These are phyloP conservation scores for Alviniconcha marisindica DNA, from an alignment of 1,140 invertebrate species.

Conservation along the genomic window DNA sequence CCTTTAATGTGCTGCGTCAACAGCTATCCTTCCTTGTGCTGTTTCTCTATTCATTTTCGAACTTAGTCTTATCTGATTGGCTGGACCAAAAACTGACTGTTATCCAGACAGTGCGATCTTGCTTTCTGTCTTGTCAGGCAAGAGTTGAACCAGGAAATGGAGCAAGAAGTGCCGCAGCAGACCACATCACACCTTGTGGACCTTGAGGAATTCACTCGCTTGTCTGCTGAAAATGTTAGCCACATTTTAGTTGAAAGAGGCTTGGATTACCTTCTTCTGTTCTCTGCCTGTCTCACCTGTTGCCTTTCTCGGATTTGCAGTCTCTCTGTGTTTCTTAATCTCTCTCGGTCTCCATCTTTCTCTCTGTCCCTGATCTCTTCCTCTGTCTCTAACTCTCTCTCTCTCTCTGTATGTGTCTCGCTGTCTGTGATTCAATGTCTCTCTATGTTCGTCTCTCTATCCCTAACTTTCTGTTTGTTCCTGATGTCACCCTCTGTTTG, in stretches of 20 bases:
- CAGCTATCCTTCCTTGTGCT: background rate
- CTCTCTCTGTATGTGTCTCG: background rate
- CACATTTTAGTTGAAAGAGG: background rate
- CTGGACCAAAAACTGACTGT: no score
- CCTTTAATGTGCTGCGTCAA: no score
- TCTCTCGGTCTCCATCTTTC: background rate
- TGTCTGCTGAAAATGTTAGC: conserved; percentile 85
- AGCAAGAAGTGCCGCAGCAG: conserved; percentile 77
- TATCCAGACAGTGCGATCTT: no score
- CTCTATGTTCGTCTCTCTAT: background rate
- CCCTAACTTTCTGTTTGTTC: background rate
- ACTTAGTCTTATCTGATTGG: background rate
- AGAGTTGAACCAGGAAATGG: conserved; percentile 82
- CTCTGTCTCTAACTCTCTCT: background rate
- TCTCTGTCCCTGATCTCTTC: no score
- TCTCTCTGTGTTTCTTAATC: no score
- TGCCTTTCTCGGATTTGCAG: background rate
- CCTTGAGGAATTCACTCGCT: conserved; percentile 75
- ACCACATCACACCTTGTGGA: conserved; percentile 78
- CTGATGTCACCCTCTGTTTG: background rate
- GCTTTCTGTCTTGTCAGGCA: conserved; percentile 78
- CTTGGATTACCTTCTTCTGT: background rate
- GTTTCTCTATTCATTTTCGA: background rate
- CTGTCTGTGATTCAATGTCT: no score
- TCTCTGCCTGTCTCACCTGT: no score